Evolutionary conservation across 2,797 vertebrate genomes (phyloP).

Genomic region (Meda fulgida): DNA sequence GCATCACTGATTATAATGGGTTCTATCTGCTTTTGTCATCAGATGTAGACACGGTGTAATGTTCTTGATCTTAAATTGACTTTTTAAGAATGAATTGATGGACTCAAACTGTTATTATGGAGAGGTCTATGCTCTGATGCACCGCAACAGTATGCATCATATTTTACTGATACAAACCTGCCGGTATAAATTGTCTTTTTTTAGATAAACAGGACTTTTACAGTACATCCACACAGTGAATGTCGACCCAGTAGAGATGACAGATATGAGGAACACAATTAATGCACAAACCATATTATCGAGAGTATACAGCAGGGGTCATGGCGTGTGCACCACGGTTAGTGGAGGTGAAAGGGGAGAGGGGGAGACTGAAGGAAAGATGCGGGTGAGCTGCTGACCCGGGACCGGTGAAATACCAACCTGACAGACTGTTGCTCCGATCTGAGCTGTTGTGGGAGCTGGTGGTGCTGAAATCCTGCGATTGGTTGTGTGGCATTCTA

Average conservation of each 20-base stretch:
- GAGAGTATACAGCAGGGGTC: slow-evolving; percentile 62
- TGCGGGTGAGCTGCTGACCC: slow-evolving; percentile 43
- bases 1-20: not conserved
- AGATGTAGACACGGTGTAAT: no score
- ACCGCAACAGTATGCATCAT: not conserved
- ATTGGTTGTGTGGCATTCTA: slow-evolving; percentile 99
- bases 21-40: not conserved
- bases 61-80: not conserved
- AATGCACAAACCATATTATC: not conserved
- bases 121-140: not conserved
- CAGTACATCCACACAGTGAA: no score
- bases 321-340: slow-evolving; percentile 56
- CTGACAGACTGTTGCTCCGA: slow-evolving; percentile 99
- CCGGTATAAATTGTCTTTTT: not conserved
- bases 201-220: not conserved
- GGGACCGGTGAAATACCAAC: slow-evolving; percentile 85
- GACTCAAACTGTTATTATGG: not conserved
- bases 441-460: slow-evolving; percentile 99
- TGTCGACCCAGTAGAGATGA: not conserved
- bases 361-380: slow-evolving; percentile 2
- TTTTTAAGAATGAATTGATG: not conserved
- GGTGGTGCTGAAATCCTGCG: slow-evolving; percentile 99
- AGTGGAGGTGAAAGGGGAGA: slow-evolving; percentile 30
- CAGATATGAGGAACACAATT: not conserved
- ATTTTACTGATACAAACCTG: not conserved